These are phyloP conservation scores for Acrobasis suavella DNA, from an alignment of 2,888 invertebrate genomes.

Conservation along the genomic window DNA sequence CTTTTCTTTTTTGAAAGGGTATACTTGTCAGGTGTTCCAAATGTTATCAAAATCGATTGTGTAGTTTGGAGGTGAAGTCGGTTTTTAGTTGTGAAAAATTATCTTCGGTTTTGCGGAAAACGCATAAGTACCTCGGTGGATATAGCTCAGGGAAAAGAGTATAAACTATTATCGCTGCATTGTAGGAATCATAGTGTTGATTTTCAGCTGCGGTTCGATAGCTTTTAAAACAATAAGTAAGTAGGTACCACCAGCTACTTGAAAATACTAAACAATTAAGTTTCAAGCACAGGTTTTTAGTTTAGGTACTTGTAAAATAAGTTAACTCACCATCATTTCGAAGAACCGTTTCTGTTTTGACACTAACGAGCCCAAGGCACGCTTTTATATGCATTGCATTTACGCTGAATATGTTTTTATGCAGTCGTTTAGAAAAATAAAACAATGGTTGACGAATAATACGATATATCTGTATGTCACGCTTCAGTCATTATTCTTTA, in stretches of 20 bases:
- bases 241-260: not conserved
- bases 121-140: too few relatives aligned
- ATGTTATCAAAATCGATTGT: too few relatives aligned
- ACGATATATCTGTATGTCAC: constrained; percentile 13
- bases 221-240: not conserved
- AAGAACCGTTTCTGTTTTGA: constrained; percentile 5
- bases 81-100: too few relatives aligned
- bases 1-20: too few relatives aligned
- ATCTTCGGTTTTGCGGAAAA: too few relatives aligned
- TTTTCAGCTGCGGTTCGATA: too few relatives aligned
- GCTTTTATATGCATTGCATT: constrained; percentile 8
- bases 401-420: not conserved
- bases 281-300: not conserved
- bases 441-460: not conserved
- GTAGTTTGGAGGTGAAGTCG: too few relatives aligned
- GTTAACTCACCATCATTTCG: constrained; percentile 10
- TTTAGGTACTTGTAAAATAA: not conserved
- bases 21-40: too few relatives aligned
- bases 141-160: too few relatives aligned
- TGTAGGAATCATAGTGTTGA: too few relatives aligned
- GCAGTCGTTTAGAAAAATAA: not conserved
- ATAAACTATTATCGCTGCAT: too few relatives aligned
- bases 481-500: constrained; percentile 13
- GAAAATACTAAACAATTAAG: not conserved
- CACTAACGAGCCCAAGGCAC: not conserved